Base-by-base conservation (phyloP, 1,140 invertebrate species). In the Hermetia illucens region DNA sequence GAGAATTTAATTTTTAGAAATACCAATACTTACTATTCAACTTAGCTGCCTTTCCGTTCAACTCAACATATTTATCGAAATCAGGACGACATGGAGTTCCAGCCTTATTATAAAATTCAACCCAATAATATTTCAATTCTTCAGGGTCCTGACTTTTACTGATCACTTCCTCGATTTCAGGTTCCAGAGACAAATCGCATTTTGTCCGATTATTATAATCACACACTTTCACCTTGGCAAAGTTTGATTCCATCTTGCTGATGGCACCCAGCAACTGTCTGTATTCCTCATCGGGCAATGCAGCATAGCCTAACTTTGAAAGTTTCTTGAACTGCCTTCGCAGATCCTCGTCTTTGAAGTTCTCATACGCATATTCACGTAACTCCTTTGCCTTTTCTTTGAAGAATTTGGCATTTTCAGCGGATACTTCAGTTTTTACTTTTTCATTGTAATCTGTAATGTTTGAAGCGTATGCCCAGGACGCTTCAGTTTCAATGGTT, bases 201-300 rank as follows among this genome's bases (percentile, higher is more conserved):
- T 79, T 79, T 1, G 48, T 68, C 1, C 44, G 45, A 45, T 83
- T 62, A 22, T 73, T 72, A 46, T 65, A 80, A 36, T 74, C 70
- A 50, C 82, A 87, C 16, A 90, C 75, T 61, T 83, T 87, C 0
- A 84, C 75, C 12, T 74, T 86, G 3, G 79, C 76, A 47, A 83
- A 90, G 39, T 81, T 79, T 1, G 70, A 71, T 50, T 84, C 70
- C 84, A 90, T 89, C 15, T 74, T 68, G 5, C 72, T 75, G 12
- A 77, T 62, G 0, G 74, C 65, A 39, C 71, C 66, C 48, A 77
- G 69, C 21, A 77, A 68, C 48, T 77, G 55, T 38, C 66, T 68
- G 42, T 69, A 73, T 40, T 71, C 71, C 25, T 79, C 68, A 49
- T 81, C 73, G 0, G 76, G 66, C 29, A 91, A 61, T 2, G 79